Evolutionary conservation across 2,888 invertebrate genomes (phyloP).

Genomic region (Sericinus montela): DNA sequence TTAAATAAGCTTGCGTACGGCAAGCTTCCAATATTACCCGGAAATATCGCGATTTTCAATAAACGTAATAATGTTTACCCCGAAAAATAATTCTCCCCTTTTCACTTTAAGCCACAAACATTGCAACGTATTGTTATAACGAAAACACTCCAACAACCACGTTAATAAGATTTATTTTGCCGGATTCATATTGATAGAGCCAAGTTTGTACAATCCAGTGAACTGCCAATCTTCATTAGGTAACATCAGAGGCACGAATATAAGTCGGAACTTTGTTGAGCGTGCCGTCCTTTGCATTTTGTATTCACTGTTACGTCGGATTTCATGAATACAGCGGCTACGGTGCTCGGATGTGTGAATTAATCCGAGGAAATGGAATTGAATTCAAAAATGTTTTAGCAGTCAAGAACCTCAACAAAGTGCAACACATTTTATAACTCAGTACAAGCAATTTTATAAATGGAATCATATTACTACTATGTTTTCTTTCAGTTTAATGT

Average conservation of each 20-base stretch:
- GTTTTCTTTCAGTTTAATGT: too few relatives aligned
- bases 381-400: constrained; percentile 30
- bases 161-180: constrained; percentile 19
- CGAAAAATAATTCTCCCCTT: constrained; percentile 9
- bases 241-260: constrained; percentile 43
- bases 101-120: neutral
- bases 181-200: constrained; percentile 22
- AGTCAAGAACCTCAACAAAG: constrained; percentile 8
- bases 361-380: constrained; percentile 37
- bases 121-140: neutral
- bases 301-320: constrained; percentile 48
- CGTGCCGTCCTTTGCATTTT: constrained; percentile 50
- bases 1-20: constrained; percentile 2
- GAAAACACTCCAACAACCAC: neutral
- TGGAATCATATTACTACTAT: too few relatives aligned
- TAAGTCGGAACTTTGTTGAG: constrained; percentile 53
- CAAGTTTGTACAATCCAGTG: constrained; percentile 57
- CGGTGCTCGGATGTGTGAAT: constrained; percentile 31
- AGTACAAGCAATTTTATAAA: too few relatives aligned
- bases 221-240: constrained; percentile 74
- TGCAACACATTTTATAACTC: too few relatives aligned
- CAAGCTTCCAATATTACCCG: constrained; percentile 11
- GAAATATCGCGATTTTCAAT: constrained; percentile 15
- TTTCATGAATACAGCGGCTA: constrained; percentile 42
- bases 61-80: constrained; percentile 13